Evolutionary conservation across 2,888 invertebrate species (phyloP), one percentile per base, ranked within the genome.

Genomic region (Oscheius sp.): DNA sequence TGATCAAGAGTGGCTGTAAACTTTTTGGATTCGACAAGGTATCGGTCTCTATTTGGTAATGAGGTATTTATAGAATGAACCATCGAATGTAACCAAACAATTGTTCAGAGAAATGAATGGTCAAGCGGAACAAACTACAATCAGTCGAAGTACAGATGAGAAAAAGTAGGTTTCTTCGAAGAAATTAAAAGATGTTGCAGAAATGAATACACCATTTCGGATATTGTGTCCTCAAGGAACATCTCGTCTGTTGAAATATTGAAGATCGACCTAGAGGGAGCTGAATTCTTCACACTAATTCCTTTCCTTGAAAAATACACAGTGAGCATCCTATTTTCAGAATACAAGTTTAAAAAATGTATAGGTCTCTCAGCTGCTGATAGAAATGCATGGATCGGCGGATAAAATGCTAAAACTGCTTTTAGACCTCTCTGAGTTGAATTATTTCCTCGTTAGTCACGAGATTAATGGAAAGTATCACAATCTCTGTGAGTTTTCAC

Each of bases 351-450:
- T 57, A n/a, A n/a, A n/a, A n/a, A n/a, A n/a, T n/a, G n/a, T n/a
- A 1, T 41, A 44, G 59, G 41, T 59, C 14, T n/a, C 54, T 9
- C 59, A 59, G 14, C 14, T 59, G 9, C 20, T 59, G 38, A 12
- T 59, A 26, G 20, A 59, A 20, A 22, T 59, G 26, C 17, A 59
- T n/a, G 44, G 28, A 2, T 14, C 41, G 3, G 24, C 59, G 14
- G 44, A 38, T 3, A 14, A 41, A 22, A 59, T 59, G 59, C 41
- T 44, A 12, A 9, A 28, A 28, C 22, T 59, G 24, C 2, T 59
- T 17, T 9, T 24, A 6, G 22, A n/a, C 12, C 38, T 59, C 28
- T 59, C 59, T 1, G 59, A 26, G 6, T n/a, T 9, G 14, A 26
- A 44, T 12, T 59, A 59, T 24, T 59, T 33, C 12, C 44, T 59